Conservation (phyloP, 2,888 invertebrate species). For the Conus canariensis region DNA sequence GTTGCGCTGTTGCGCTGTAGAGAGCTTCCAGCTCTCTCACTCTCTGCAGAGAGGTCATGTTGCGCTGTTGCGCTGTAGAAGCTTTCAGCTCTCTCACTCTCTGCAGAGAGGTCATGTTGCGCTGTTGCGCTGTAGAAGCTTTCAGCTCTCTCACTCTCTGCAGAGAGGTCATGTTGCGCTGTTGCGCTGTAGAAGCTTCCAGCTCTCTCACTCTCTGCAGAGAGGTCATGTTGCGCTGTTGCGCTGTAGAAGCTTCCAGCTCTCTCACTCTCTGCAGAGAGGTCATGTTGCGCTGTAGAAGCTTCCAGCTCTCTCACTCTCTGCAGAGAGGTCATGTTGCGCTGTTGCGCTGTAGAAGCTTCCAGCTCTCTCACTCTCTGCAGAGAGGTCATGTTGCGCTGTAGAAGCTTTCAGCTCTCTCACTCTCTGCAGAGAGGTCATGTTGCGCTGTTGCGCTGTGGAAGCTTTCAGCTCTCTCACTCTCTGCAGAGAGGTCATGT, state of each 20-base stretch:
- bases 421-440: background rate
- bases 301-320: background rate
- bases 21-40: background rate
- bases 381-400: no score
- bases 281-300: no score
- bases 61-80: no score
- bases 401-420: background rate
- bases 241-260: background rate
- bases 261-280: background rate
- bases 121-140: no score
- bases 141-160: background rate
- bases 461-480: background rate
- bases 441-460: no score
- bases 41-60: background rate
- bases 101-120: no score
- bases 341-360: no score
- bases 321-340: no score
- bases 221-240: no score
- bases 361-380: background rate
- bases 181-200: no score
- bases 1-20: no score
- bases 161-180: no score
- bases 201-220: background rate
- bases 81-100: background rate
- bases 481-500: background rate